These are phyloP conservation scores for Lophura nycthemera DNA, from an alignment of 2,113 vertebrate genomes.

Conservation along the genomic window DNA sequence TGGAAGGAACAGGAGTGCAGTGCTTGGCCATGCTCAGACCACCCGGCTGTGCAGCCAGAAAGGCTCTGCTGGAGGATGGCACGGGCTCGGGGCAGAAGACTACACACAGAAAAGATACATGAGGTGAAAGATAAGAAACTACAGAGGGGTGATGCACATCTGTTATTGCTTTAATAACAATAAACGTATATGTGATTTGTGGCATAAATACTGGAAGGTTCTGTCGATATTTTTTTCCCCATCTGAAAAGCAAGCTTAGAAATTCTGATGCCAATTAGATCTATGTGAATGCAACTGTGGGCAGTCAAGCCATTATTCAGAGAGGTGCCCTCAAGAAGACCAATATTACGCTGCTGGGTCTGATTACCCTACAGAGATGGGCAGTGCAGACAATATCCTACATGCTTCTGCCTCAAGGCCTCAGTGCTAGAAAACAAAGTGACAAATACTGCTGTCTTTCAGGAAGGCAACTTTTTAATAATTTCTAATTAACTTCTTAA, in stretches of 20 bases:
- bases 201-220: background rate
- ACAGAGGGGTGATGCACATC: background rate
- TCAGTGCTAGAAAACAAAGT: background rate
- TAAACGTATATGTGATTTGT: background rate
- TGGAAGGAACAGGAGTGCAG: background rate
- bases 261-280: background rate
- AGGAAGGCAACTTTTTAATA: background rate
- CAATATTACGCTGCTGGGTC: background rate
- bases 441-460: background rate
- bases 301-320: background rate
- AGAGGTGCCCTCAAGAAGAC: background rate
- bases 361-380: background rate
- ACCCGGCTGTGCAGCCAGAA: background rate
- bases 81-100: background rate
- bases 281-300: background rate
- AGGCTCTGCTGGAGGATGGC: background rate
- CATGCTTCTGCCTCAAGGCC: no score
- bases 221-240: background rate
- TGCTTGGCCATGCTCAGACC: background rate
- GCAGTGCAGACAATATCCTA: background rate
- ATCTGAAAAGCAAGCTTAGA: background rate
- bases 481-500: background rate
- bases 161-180: background rate
- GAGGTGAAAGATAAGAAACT: background rate
- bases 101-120: background rate